Base-by-base conservation (phyloP, 2,888 invertebrate genomes). In the Clitarchus hookeri region DNA sequence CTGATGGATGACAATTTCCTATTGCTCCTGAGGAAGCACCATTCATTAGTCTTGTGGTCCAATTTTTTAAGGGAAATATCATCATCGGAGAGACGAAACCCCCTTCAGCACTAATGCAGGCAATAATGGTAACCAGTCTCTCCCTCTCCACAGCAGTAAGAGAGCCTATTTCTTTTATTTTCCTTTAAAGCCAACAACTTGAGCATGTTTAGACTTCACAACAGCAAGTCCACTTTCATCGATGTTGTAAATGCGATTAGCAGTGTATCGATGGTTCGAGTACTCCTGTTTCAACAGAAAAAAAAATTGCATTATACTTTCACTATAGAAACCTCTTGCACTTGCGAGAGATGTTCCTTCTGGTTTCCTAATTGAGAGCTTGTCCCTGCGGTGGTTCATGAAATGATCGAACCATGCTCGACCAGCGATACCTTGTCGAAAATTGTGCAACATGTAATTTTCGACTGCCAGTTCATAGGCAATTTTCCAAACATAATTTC, bases 91-190 rank as follows among this genome's bases (percentile, higher is more conserved):
- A 86, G n/a, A 87, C 82, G 54, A 85, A 86, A 44, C 25, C 78
- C 11, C 86, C 86, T 26, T n/a, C 77, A 11, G 88, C 87, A 84
- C 86, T 87, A 53, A 84, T 85, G 83, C 84, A 86, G 13, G 84
- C 83, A 23, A 87, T 83, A 19, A 87, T 27, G 0, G 87, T 87
- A 3, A 88, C 84, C 4, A 85, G 48, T 16, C 23, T 36, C 12
- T 85, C 86, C 25, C 86, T 44, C 84, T 87, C 87, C 9, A 84
- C 86, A 25, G 80, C 48, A 26, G 82, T 65, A 48, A 86, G 77
- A 44, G 48, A 26, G 25, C 48, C 83, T 23, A 86, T 84, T 36
- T 86, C 77, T 36, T 36, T 16, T 77, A n/a, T 12, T 79, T 86
- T 44, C 87, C 86, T 36, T 78, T 85, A 6, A 23, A 8, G 9